Evolutionary conservation across 2,888 invertebrate species (phyloP), one percentile per base, ranked within the genome.

Genomic region (Athalia cordata): DNA sequence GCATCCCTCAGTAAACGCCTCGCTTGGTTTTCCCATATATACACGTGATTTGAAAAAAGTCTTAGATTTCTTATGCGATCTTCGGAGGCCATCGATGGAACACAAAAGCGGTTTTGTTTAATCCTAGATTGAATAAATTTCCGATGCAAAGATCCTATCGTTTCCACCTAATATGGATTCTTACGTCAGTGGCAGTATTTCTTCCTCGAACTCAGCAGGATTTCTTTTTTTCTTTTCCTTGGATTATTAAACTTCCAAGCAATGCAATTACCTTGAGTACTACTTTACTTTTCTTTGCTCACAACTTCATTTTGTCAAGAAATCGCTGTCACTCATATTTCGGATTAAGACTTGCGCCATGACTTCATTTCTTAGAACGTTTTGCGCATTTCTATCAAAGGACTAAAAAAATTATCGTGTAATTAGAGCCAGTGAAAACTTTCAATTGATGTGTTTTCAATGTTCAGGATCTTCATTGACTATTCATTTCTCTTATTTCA

Each of bases 1-100:
- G 59, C 70, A 70, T 6, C 70, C 13, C 59, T 70, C 11, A 70
- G 70, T 43, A 43, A 47, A 70, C 52, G 59, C 45, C 13, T 47
- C 45, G 29, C 43, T 59, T 9, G 47, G 43, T 43, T 59, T 59
- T 13, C 57, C 9, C 7, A 52, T 9, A 4, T n/a, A 55, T 9
- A n/a, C 9, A 55, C 7, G n/a, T 11, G n/a, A 4, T 5, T 55
- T 55, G 55, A 7, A 29, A 55, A 55, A 11, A 55, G 11, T 55
- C 55, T 55, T n/a, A n/a, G 55, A 55, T 4, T 55, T 7, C n/a
- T 5, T 55, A 5, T 55, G 4, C 55, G 11, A 11, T 7, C 8
- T 11, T 52, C 11, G 29, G 29, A 29, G 29, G 29, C 29, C 29
- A 29, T 29, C 29, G 2, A 29, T 29, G 29, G 29, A 29, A 29